Evolutionary conservation across 2,888 invertebrate genomes (phyloP), one percentile per base, ranked within the genome.

Genomic region (Taenaris catops): DNA sequence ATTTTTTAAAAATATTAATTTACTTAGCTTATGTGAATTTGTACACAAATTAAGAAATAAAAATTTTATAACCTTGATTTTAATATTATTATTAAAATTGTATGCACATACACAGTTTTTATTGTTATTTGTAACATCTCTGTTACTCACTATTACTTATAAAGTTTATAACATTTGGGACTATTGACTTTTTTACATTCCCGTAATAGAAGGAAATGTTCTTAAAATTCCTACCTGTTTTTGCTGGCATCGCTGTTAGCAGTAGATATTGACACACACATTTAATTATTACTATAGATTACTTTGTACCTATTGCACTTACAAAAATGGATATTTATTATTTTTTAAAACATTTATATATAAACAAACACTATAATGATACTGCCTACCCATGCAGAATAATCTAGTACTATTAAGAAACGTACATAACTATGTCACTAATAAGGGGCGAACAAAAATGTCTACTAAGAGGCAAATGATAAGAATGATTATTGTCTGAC

Each of bases 401-500:
- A 36, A 27, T 37, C 46, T 43, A 47, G 25, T 38, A 33, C 46
- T 42, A 41, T 32, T 21, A 38, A 34, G n/a, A n/a, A 41, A 48
- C 17, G 19, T 32, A 44, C 32, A n/a, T n/a, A 34, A 40, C 54
- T 54, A 54, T 48, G 32, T 38, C 32, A 34, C 49, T 45, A 54
- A 40, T 41, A 55, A 52, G 48, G 58, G 53, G 53, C 55, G 45
- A 57, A 58, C 48, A 25, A 64, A 71, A 62, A 34, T 45, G 50
- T 63, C 62, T 65, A 65, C 72, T 66, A 66, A 71, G 33, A 57
- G 59, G 81, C 81, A 83, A 83, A 81, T 63, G 44, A 81, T 68
- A 76, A 61, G 55, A 79, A 80, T 73, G 53, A 79, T 86, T 86
- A 86, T 86, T 86, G 86, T 86, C 86, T 81, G 80, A 84, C 86